A percentile compares a stretch with the other conserved stretches of the same genome.
Conservation (phyloP, 1,140 invertebrate genomes). For the Megalonaias nervosa region DNA sequence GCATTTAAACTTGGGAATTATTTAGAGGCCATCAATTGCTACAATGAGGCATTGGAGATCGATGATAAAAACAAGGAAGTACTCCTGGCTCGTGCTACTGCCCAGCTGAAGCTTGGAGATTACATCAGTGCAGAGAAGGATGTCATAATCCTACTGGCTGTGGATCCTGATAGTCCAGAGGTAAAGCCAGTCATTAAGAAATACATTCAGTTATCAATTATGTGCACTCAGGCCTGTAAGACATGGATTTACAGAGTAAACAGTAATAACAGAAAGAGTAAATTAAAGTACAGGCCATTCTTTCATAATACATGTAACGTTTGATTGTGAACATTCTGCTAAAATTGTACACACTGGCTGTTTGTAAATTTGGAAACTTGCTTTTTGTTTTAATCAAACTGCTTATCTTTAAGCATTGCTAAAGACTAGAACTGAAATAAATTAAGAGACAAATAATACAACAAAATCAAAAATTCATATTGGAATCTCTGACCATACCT, state of each 20-base stretch:
- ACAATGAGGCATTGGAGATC: conserved; percentile 66
- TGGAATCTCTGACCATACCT: too few species aligned
- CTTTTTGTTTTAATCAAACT: too few species aligned
- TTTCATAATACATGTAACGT: not conserved
- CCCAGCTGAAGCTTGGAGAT: conserved; percentile 56
- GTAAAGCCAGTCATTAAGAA: conserved; percentile 32
- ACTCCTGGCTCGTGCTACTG: conserved; percentile 52
- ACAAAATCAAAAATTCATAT: too few species aligned
- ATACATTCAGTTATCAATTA: not conserved
- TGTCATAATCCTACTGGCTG: conserved; percentile 51
- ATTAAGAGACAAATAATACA: too few species aligned
- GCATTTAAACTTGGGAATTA: conserved; percentile 55
- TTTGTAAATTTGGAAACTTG: not conserved
- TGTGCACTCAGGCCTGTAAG: not conserved
- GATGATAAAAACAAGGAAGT: conserved; percentile 58
- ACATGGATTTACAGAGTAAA: not conserved
- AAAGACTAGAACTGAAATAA: too few species aligned
- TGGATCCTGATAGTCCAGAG: conserved; percentile 56
- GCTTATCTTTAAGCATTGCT: too few species aligned
- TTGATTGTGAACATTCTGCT: not conserved
- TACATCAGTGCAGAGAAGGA: conserved; percentile 52
- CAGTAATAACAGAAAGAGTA: not conserved
- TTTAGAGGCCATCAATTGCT: conserved; percentile 54
- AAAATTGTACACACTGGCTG: not conserved
- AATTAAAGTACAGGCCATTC: not conserved